phyloP scores from a whole-genome alignment of 30 jellyfish, hydroid and myxozoan species.

The Aurelia sp. region DNA sequence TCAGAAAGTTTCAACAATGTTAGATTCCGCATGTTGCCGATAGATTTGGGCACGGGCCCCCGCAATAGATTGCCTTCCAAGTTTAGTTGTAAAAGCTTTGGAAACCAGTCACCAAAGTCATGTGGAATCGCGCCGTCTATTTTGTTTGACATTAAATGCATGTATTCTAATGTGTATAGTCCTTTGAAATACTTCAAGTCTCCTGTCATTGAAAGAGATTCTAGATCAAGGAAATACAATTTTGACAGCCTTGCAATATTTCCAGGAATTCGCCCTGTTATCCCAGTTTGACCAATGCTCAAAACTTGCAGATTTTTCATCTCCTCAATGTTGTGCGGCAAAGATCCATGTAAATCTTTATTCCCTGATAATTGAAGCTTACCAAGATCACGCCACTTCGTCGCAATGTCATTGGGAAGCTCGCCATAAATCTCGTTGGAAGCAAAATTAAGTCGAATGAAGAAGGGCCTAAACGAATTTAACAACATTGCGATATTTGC shows the following conservation, averaged over 20 bases:
- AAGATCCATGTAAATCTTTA: conserved; percentile 11
- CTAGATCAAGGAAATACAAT: conserved; percentile 50
- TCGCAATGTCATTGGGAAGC: conserved; percentile 27
- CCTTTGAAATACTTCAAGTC: conserved; percentile 18
- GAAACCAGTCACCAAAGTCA: conserved; percentile 75
- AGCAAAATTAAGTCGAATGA: conserved; percentile 53
- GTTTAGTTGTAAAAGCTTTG: conserved; percentile 24
- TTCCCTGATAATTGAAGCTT: conserved; percentile 55
- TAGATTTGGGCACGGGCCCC: conserved; percentile 51
- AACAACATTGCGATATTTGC: conserved; percentile 23
- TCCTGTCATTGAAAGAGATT: conserved; percentile 41
- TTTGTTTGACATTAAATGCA: conserved; percentile 50
- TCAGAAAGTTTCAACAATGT: conserved; percentile 43
- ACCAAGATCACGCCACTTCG: conserved; percentile 30
- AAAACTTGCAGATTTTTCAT: conserved; percentile 57
- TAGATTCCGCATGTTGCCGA: conserved; percentile 31
- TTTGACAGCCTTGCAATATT: conserved; percentile 38
- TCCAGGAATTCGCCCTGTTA: conserved; percentile 31
- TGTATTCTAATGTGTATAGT: conserved; percentile 17
- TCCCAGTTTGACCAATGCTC: conserved; percentile 61
- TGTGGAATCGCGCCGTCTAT: conserved; percentile 46
- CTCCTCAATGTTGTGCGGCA: conserved; percentile 26
- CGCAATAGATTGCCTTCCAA: conserved; percentile 40
- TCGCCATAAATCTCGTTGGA: conserved; percentile 25
- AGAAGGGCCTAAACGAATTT: conserved; percentile 14